Conservation (phyloP, 92 coral and sea anemone species). For the Zoanthus sociatus region DNA sequence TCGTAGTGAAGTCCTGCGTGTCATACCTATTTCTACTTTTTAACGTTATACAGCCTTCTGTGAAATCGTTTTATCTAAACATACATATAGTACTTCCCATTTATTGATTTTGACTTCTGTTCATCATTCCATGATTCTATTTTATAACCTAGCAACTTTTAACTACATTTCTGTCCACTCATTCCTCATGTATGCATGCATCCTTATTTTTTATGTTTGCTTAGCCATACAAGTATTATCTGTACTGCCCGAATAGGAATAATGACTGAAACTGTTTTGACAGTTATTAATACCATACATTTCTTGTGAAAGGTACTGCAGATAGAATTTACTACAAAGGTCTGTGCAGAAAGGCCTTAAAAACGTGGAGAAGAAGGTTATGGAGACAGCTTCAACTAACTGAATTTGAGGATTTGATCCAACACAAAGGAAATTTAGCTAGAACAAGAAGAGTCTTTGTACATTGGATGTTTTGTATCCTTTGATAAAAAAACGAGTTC, state of each 20-base stretch:
- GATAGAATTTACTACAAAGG: slow-evolving; percentile 50
- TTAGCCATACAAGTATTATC: neutral
- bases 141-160: too few species aligned
- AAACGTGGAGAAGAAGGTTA: slow-evolving; percentile 72
- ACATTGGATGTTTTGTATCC: slow-evolving; percentile 97
- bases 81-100: too few species aligned
- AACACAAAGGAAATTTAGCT: slow-evolving; percentile 75
- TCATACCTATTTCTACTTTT: too few species aligned
- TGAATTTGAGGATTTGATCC: slow-evolving; percentile 82
- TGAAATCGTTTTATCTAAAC: too few species aligned
- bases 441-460: slow-evolving; percentile 76
- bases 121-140: too few species aligned
- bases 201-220: too few species aligned
- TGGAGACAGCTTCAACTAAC: slow-evolving; percentile 73
- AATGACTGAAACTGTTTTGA: neutral
- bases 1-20: too few species aligned
- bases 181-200: too few species aligned
- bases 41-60: too few species aligned
- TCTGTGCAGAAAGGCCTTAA: slow-evolving; percentile 51
- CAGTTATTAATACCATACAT: neutral
- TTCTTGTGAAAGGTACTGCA: slow-evolving; percentile 61
- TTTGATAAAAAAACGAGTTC: neutral
- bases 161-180: too few species aligned
- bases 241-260: neutral
- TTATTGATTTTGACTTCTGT: too few species aligned